A percentile compares a stretch with the other conserved stretches of the same genome.
Conservation (phyloP, 92 coral and sea anemone species). For the Porites evermanni region DNA sequence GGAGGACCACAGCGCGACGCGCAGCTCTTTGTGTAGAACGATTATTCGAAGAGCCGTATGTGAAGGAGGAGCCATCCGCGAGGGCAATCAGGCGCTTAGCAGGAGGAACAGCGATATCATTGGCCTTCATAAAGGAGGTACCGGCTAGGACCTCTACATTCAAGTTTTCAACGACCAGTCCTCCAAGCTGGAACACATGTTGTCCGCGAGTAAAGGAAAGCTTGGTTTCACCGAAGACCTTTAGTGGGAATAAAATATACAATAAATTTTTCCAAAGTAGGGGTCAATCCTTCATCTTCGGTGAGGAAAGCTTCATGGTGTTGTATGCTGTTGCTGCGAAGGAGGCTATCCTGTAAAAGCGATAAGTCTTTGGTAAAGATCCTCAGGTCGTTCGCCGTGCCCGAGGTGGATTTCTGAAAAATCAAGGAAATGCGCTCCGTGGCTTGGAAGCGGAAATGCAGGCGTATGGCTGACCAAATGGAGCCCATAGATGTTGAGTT, state of each 20-base stretch:
- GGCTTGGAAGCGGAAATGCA: conserved; percentile 51
- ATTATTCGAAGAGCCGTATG: conserved; percentile 40
- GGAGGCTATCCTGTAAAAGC: conserved; percentile 31
- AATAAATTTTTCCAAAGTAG: conserved; percentile 28
- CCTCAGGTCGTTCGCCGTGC: conserved; percentile 54
- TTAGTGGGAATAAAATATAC: conserved; percentile 34
- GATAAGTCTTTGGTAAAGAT: conserved; percentile 44
- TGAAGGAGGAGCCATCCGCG: conserved; percentile 36
- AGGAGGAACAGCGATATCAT: conserved; percentile 60
- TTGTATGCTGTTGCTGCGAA: conserved; percentile 1
- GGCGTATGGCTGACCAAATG: conserved; percentile 33
- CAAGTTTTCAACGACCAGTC: conserved; percentile 57
- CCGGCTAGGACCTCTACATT: conserved; percentile 65
- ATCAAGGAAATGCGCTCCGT: conserved; percentile 53
- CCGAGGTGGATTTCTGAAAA: conserved; percentile 33
- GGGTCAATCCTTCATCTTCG: conserved; percentile 19
- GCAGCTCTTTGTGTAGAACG: conserved; percentile 23
- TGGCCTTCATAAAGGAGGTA: conserved; percentile 48
- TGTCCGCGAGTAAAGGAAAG: conserved; percentile 20
- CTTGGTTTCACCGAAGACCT: conserved; percentile 37
- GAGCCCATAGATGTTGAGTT: conserved; percentile 40
- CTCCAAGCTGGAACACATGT: conserved; percentile 40
- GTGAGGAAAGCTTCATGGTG: conserved; percentile 59
- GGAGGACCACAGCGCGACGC: conserved; percentile 59
- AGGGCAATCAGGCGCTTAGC: conserved; percentile 47